Conservation (phyloP, 2,113 vertebrate species). For the Antigone vipio region DNA sequence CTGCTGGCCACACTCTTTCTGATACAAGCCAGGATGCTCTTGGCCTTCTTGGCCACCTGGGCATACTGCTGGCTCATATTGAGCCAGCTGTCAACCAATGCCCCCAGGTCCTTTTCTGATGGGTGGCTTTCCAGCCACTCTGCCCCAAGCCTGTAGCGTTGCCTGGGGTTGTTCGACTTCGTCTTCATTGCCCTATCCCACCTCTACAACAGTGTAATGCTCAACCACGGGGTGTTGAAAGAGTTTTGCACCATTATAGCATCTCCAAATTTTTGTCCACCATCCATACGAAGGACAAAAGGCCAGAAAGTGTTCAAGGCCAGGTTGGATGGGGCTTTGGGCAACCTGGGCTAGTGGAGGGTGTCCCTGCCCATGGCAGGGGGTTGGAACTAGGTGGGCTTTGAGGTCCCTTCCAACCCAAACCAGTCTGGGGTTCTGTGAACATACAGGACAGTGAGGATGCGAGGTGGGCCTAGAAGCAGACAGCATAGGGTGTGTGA, state of each 20-base stretch:
- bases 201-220: accelerated
- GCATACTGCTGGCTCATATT: background rate
- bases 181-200: background rate
- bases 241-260: background rate
- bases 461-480: accelerated
- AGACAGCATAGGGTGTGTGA: accelerated
- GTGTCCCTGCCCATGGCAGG: background rate
- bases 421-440: accelerated
- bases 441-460: accelerated
- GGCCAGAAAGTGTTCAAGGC: background rate
- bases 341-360: background rate
- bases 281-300: background rate
- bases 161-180: background rate
- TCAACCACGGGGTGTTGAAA: background rate
- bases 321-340: background rate
- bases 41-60: background rate
- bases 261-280: background rate
- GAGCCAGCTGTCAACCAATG: accelerated
- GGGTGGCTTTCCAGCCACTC: background rate
- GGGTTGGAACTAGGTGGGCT: background rate
- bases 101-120: background rate
- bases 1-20: background rate
- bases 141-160: background rate
- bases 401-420: background rate
- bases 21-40: background rate